A percentile compares a stretch with the other conserved stretches of the same genome.
Conservation (phyloP, 2,113 vertebrate genomes). For the Ophiodon elongatus region DNA sequence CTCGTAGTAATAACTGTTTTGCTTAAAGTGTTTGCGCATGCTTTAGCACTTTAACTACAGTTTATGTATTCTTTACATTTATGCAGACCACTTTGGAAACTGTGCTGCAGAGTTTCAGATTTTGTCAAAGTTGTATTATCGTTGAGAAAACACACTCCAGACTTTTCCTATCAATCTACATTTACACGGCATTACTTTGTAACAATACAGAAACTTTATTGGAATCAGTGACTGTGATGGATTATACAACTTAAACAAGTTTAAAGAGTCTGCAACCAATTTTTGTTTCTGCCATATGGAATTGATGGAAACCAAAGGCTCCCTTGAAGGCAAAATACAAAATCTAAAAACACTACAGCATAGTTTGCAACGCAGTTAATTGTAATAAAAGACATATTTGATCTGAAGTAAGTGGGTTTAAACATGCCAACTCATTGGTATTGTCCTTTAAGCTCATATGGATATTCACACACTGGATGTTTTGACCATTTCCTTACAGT, state of each 20-base stretch:
- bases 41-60: neutral
- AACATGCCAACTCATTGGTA: neutral
- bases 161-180: neutral
- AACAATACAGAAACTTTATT: neutral
- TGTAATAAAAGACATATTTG: neutral
- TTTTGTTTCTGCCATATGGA: neutral
- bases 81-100: neutral
- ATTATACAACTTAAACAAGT: neutral
- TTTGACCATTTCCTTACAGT: neutral
- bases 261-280: slow-evolving; percentile 10
- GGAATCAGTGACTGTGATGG: neutral
- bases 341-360: neutral
- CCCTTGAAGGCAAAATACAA: neutral
- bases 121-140: neutral
- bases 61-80: neutral
- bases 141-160: neutral
- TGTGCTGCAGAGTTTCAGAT: neutral
- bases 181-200: neutral
- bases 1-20: neutral
- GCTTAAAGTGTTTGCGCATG: neutral
- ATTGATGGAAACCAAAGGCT: slow-evolving; percentile 8
- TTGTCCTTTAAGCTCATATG: neutral
- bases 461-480: neutral
- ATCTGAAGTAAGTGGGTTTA: neutral
- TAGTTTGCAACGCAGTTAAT: neutral